Evolutionary conservation across 2,113 vertebrate species (phyloP), one percentile per base, ranked within the genome.

Genomic region (Rhinopomastus cyanomelas): DNA sequence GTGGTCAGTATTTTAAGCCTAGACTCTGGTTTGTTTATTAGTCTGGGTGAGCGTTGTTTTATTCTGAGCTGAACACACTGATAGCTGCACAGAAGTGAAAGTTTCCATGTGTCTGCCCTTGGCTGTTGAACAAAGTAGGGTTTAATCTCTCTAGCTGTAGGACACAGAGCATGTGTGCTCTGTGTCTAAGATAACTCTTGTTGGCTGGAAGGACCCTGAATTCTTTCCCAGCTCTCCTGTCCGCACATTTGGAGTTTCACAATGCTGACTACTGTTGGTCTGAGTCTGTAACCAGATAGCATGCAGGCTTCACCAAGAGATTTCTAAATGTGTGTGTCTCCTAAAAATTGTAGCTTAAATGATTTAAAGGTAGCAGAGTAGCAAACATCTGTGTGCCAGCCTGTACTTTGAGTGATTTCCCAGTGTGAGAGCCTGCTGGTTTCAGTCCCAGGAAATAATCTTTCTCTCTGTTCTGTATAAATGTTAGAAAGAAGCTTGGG

Each of bases 81-180:
- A 22, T 39, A 57, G 17, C 64, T 36, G 6, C 6, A 0, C n/a
- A 62, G 59, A 57, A 18, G 48, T 32, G 52, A 30, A 60, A 37
- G 55, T 71, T 73, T 48, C 32, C 21, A 3, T 55, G 73, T 81
- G 8, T 34, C 37, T 92, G 32, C n/a, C 59, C 32, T 82, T 95
- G 75, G 68, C 76, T 88, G 44, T 81, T 2, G 10, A 42, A 3
- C 27, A 21, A 48, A 64, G 44, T 19, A 56, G 27, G 32, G 30
- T 81, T 91, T 91, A 56, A 52, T 82, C 72, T 90, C 39, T 80
- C 29, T 29, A 9, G 56, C 67, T 82, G 67, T 52, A 60, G 36
- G 36, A 27, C 67, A 75, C 57, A 32, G 39, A 61, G 53, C 67
- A 16, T 65, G 23, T 56, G 46, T 5, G 1, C 55, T 44, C 32